phyloP scores from a whole-genome alignment of 2,888 invertebrate genomes.

The Thysanoteuthis rhombus region DNA sequence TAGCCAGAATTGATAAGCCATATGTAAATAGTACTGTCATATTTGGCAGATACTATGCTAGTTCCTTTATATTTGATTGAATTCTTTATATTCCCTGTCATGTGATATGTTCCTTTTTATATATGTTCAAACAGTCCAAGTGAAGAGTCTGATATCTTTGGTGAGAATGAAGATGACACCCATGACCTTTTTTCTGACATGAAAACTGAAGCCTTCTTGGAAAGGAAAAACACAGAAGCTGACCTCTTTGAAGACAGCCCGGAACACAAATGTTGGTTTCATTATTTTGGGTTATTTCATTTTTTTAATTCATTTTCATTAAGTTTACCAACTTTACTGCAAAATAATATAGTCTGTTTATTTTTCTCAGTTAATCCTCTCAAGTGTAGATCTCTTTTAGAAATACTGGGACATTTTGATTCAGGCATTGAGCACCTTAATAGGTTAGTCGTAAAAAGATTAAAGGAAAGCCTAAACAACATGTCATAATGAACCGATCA shows the following conservation, averaged over 20 bases:
- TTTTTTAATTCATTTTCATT: background rate
- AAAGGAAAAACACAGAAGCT: background rate
- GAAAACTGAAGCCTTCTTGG: background rate
- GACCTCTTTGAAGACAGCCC: constrained; percentile 1
- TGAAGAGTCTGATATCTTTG: constrained; percentile 25
- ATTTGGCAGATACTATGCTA: too few relatives aligned
- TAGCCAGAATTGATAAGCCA: too few relatives aligned
- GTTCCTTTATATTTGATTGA: background rate
- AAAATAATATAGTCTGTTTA: too few relatives aligned
- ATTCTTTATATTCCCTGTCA: background rate
- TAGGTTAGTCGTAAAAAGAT: too few relatives aligned
- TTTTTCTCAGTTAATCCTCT: too few relatives aligned
- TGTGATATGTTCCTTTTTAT: background rate
- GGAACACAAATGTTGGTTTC: background rate
- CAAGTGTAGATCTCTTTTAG: too few relatives aligned
- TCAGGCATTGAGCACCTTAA: too few relatives aligned
- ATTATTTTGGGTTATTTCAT: background rate
- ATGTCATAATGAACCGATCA: too few relatives aligned
- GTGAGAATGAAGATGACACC: constrained; percentile 21
- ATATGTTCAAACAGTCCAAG: background rate
- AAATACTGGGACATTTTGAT: too few relatives aligned
- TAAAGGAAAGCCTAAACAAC: too few relatives aligned
- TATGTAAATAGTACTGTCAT: too few relatives aligned
- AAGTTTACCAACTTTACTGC: background rate
- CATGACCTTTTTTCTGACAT: constrained; percentile 18